Base-by-base conservation (phyloP, 2,888 invertebrate species). In the Tenthredo distinguenda region DNA sequence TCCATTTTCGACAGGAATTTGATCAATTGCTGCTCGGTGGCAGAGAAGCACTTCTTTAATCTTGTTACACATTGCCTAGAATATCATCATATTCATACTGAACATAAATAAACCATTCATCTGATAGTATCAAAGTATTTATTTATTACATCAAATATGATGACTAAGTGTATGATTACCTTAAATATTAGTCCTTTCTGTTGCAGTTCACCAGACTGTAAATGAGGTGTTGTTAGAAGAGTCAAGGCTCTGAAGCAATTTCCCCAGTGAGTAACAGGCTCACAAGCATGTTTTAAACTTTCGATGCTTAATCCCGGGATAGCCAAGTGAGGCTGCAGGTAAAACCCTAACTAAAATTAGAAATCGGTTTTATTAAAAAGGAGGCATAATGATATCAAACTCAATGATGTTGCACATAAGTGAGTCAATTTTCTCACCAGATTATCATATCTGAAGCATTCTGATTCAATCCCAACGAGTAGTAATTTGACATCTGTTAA, bases 161-260 rank as follows among this genome's bases (percentile, higher is more conserved):
- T 79, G n/a, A 18, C 34, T 18, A n/a, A 21, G 21, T 37, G 15
- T n/a, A 40, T 74, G 37, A 21, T 43, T 86, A 91, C 91, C 87
- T 91, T 90, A 77, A 92, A 93, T 89, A 93, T 93, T 10, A 92
- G 86, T 31, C 93, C 93, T 31, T 92, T 89, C 5, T 91, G 89
- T 84, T 88, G 88, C 71, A 91, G 86, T 85, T 91, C 90, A 47
- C 89, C 90, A 2, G 88, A 89, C 71, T 89, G 88, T 21, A 88
- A 87, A 86, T 91, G 89, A 3, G 89, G 87, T 15, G 87, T 87
- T 76, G 90, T 88, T 2, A 93, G 87, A 18, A 86, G 65, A 2
- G 89, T 89, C 21, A 93, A 88, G 6, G 89, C 89, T 86, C 86
- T 92, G 86, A 91, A 93, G 87, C 91, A 92, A n/a, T 91, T 92